Evolutionary conservation across 2,797 vertebrate species (phyloP), one percentile per base, ranked within the genome.

Genomic region (Chiroxiphia lanceolata): DNA sequence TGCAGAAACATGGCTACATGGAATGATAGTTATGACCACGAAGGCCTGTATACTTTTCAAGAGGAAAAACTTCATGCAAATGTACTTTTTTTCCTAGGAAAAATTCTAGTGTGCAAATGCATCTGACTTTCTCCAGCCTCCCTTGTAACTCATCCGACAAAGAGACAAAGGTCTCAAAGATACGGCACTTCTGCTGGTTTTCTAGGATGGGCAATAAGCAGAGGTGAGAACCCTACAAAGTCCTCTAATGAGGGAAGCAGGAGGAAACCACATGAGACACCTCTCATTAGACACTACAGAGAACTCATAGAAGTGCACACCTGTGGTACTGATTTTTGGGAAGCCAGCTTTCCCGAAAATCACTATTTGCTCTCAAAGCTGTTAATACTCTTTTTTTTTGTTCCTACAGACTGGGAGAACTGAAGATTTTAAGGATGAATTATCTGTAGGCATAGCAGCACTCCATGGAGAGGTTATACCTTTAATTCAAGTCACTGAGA

Each of bases 381-480:
- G 16, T 29, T 53, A 9, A 33, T n/a, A 31, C 8, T 22, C 5
- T n/a, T 2, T 13, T 72, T 65, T 72, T 72, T 44, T n/a, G 47
- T 19, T 15, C 13, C 31, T 42, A 3, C 4, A 36, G 17, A 40
- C 17, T 44, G 17, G 13, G 13, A 70, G 9, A 3, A 44, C 22
- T 51, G 65, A 80, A 56, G 13, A 44, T 51, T 21, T 31, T 75
- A 42, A 85, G 34, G 34, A 67, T 27, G 25, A 29, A 29, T 70
- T 84, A 36, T 61, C 27, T 82, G 51, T n/a, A 57, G 19, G 47
- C 44, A 48, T 3, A 27, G 3, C 42, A 67, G 19, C 57, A 27
- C 1, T 10, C 9, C 13, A 31, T 25, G 4, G 7, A 68, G 1
- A 9, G 47, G 13, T 25, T 17, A 64, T 36, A 56, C 2, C 18